Evolutionary conservation across 2,888 invertebrate species (phyloP).

Genomic region (Synanthedon formicaeformis): DNA sequence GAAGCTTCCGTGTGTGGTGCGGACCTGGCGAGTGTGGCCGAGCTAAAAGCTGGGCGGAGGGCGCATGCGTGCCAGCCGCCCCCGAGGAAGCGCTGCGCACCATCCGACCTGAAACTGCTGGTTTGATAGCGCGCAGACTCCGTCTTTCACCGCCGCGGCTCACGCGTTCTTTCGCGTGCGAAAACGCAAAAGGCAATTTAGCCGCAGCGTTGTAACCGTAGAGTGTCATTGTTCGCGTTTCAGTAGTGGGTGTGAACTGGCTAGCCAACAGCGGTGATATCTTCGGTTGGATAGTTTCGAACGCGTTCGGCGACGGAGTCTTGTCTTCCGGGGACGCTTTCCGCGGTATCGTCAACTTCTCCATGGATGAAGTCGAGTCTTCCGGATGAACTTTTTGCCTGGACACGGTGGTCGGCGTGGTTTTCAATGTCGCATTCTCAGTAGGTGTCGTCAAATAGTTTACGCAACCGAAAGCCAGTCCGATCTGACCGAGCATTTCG

Average conservation of each 20-base stretch:
- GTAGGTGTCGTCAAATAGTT: constrained; percentile 56
- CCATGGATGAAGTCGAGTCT: constrained; percentile 41
- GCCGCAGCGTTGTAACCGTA: constrained; percentile 68
- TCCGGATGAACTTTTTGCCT: constrained; percentile 59
- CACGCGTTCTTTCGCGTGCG: constrained; percentile 39
- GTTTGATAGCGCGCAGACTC: constrained; percentile 35
- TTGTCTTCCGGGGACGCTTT: constrained; percentile 52
- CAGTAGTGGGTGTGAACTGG: constrained; percentile 49
- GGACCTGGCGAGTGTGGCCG: constrained; percentile 52
- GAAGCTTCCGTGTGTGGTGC: constrained; percentile 25
- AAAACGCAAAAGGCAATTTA: constrained; percentile 61
- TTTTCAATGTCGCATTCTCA: constrained; percentile 22
- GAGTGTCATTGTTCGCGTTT: constrained; percentile 55
- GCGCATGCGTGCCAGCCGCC: constrained; percentile 53
- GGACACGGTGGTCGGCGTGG: constrained; percentile 30
- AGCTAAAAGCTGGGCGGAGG: constrained; percentile 43
- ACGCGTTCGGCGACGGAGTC: constrained; percentile 40
- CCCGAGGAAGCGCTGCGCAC: constrained; percentile 66
- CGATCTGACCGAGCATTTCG: constrained; percentile 67
- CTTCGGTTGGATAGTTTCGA: constrained; percentile 53
- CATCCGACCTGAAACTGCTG: constrained; percentile 55
- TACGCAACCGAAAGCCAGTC: constrained; percentile 65
- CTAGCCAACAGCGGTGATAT: constrained; percentile 54
- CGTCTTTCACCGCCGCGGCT: constrained; percentile 9
- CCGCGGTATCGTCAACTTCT: constrained; percentile 37